phyloP scores from a whole-genome alignment of 2,113 vertebrate species.

The Isurus oxyrinchus region DNA sequence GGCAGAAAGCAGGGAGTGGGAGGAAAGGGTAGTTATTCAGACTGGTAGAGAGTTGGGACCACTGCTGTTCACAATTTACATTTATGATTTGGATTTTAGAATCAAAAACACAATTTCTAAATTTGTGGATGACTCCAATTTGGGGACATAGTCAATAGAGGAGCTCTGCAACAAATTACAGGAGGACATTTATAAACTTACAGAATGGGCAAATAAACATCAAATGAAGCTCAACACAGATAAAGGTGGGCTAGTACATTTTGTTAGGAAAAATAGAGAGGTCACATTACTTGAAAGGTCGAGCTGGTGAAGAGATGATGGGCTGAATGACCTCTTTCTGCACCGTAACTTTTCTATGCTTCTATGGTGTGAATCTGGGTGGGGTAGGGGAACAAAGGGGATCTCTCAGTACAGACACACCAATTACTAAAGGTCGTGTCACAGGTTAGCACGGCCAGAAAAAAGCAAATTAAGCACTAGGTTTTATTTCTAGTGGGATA shows the following conservation, averaged over 20 bases:
- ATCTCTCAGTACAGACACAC: too few relatives aligned
- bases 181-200: background rate
- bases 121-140: background rate
- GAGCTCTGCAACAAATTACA: too few relatives aligned
- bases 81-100: background rate
- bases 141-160: background rate
- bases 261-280: background rate
- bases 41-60: background rate
- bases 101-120: background rate
- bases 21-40: background rate
- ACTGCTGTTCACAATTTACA: background rate
- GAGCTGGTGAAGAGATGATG: too few relatives aligned
- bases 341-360: too few relatives aligned
- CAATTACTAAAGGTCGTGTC: too few relatives aligned
- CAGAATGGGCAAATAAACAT: too few relatives aligned
- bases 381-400: too few relatives aligned
- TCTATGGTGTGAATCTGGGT: too few relatives aligned
- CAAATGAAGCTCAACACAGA: background rate
- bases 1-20: background rate
- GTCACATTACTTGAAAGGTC: background rate
- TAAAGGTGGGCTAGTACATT: background rate
- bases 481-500: too few relatives aligned
- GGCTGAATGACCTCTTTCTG: too few relatives aligned
- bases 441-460: too few relatives aligned
- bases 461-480: too few relatives aligned